phyloP scores from a whole-genome alignment of 1,140 invertebrate genomes.

The Bombus haemorrhoidalis region DNA sequence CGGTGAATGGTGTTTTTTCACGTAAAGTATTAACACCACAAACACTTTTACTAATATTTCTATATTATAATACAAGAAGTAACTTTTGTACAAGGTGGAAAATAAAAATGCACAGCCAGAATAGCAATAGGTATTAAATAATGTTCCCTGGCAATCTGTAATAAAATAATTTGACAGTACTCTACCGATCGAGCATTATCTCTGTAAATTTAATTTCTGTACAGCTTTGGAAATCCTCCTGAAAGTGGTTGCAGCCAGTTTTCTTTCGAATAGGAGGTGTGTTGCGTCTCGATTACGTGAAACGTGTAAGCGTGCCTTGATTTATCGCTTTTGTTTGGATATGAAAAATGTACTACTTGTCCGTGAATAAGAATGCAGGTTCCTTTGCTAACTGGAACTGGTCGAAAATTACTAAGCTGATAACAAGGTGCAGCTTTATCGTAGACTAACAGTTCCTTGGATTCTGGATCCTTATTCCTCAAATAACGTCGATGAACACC shows the following conservation, averaged over 20 bases:
- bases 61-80: constrained; percentile 30
- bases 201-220: constrained; percentile 80
- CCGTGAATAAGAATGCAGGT: constrained; percentile 95
- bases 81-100: constrained; percentile 50
- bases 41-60: constrained; percentile 45
- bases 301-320: constrained; percentile 98
- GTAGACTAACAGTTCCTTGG: constrained; percentile 85
- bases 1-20: background rate
- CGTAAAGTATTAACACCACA: background rate
- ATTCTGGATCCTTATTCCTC: constrained; percentile 86
- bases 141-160: constrained; percentile 10
- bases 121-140: background rate
- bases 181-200: background rate
- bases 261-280: constrained; percentile 89
- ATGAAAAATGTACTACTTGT: constrained; percentile 96
- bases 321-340: constrained; percentile 90
- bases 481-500: constrained; percentile 89
- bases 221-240: constrained; percentile 85
- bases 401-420: constrained; percentile 89
- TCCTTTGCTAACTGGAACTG: constrained; percentile 92
- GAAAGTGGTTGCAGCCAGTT: constrained; percentile 93
- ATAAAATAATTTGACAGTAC: background rate
- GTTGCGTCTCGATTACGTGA: constrained; percentile 93
- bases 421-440: constrained; percentile 87
- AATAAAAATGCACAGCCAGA: constrained; percentile 61